Base-by-base conservation (phyloP, 2,113 vertebrate species). In the Lagenorhynchus albirostris region DNA sequence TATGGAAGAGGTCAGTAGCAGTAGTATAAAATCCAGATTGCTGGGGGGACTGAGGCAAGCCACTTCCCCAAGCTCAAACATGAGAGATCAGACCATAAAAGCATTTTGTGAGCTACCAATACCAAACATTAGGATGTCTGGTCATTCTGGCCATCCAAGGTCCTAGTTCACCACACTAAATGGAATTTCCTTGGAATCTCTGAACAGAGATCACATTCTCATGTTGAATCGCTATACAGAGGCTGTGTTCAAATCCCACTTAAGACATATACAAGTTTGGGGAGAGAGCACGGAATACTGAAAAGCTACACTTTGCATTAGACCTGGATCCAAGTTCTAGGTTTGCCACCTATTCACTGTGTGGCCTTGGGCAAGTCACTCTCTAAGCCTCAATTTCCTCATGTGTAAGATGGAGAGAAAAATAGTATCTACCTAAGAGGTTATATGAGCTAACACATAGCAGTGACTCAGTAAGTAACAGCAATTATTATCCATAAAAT, bases 311-410 rank as follows among this genome's bases (percentile, higher is more conserved):
- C 44, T 97, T 74, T 94, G 85, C 38, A 53, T 76, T 58, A 81
- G 53, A 92, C 29, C 50, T 87, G 36, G 20, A 76, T 68, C 77
- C 55, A 94, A 84, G 23, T 89, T 83, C 50, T 94, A 86, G 55
- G 21, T 83, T 94, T 65, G 76, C 25, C 86, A 94, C 41, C 71
- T 95, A 91, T 15, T 91, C 65, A 63, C 13, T 71, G 90, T 90
- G 60, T 96, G 87, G 97, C 53, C 79, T 89, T 92, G 58, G 70
- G 29, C 50, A 90, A 89, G 68, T 83, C 95, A 95, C 17, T 93
- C 74, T 70, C 79, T 90, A 70, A 77, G 87, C 80, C 87, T 92
- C 80, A 94, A 33, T 97, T 86, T 92, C 55, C 55, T 89, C 62
- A 63, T 76, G 47, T 92, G 33, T 87, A 87, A 95, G 63, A 87